These are phyloP conservation scores for Spialia ferax DNA, from an alignment of 2,888 invertebrate genomes.

Conservation along the genomic window DNA sequence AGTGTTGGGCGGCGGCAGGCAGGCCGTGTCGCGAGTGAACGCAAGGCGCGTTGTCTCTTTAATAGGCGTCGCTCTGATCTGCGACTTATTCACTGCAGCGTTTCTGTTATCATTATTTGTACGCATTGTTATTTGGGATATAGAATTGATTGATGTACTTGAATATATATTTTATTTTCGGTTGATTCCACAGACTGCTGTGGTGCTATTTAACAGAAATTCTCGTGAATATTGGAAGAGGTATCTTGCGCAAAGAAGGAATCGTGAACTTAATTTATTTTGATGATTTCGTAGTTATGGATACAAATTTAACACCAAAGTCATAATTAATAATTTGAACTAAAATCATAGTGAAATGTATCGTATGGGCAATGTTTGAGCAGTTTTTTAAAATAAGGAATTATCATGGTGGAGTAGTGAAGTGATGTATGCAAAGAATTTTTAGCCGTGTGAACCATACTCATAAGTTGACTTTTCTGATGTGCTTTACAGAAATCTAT, in stretches of 20 bases:
- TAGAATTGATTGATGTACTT: neutral
- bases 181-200: conserved; percentile 22
- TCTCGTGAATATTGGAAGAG: conserved; percentile 46
- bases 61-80: conserved; percentile 44
- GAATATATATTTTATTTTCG: conserved; percentile 10
- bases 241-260: conserved; percentile 21
- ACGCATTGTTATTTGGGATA: neutral
- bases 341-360: neutral
- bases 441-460: too few species aligned
- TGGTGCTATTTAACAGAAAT: conserved; percentile 41
- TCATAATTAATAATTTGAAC: neutral
- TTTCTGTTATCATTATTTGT: conserved; percentile 12
- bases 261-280: neutral
- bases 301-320: too few species aligned
- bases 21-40: conserved; percentile 24
- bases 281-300: neutral
- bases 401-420: too few species aligned
- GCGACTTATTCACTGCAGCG: conserved; percentile 40
- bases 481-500: too few species aligned
- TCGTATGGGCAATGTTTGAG: too few species aligned
- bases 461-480: too few species aligned
- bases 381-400: too few species aligned
- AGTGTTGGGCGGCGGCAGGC: conserved; percentile 39
- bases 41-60: conserved; percentile 30
- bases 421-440: too few species aligned